Conservation (phyloP, 2,888 invertebrate genomes). For the Pegoplata infirma region DNA sequence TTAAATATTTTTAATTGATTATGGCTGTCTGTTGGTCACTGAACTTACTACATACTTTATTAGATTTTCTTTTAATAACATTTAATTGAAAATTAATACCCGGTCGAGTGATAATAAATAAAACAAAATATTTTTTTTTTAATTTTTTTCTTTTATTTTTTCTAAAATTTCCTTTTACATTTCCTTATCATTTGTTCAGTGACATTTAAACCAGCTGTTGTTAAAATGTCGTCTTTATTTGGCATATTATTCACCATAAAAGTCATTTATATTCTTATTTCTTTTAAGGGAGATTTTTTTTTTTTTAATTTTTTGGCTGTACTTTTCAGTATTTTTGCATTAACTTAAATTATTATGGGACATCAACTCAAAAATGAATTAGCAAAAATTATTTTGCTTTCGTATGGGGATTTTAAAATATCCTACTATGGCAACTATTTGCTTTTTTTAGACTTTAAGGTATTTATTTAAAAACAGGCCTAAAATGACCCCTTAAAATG, state of each 20-base stretch:
- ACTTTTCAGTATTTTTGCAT: neutral
- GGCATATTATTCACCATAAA: constrained; percentile 49
- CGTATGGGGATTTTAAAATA: no score
- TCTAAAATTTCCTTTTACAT: neutral
- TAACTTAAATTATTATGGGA: neutral
- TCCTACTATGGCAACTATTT: no score
- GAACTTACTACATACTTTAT: neutral
- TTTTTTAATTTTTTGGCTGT: neutral
- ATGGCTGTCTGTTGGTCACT: neutral
- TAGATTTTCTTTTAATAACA: neutral
- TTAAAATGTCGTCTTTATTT: constrained; percentile 55
- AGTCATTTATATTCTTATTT: neutral
- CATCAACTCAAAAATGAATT: no score
- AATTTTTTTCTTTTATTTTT: neutral
- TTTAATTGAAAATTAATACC: neutral
- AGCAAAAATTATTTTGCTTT: no score
- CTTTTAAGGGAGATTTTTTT: neutral
- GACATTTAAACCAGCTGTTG: constrained; percentile 62
- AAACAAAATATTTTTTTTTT: neutral
- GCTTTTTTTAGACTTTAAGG: no score
- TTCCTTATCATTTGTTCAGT: neutral
- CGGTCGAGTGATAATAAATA: neutral
- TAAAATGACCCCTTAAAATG: no score
- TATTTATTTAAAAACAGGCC: no score
- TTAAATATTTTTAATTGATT: neutral